phyloP scores from a whole-genome alignment of 2,113 vertebrate species.

The Proterorhinus semilunaris region DNA sequence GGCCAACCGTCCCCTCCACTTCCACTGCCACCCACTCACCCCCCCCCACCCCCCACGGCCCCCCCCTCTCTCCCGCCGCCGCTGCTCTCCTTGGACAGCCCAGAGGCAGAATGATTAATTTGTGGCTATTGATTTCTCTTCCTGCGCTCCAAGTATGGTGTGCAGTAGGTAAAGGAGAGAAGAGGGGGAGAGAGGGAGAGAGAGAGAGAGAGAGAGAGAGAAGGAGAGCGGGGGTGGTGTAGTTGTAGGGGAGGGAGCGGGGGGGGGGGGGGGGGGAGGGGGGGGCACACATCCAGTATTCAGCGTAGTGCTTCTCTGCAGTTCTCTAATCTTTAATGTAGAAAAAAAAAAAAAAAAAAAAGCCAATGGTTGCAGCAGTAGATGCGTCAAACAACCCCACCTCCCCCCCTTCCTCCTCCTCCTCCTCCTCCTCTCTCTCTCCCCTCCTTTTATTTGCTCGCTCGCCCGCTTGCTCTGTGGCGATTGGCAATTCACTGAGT shows the following conservation, averaged over 20 bases:
- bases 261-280: slow-evolving; percentile 6
- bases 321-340: slow-evolving; percentile 76
- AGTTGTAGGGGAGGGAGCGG: slow-evolving; percentile 7
- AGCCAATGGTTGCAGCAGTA: slow-evolving; percentile 73
- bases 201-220: slow-evolving; percentile 25
- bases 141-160: slow-evolving; percentile 59
- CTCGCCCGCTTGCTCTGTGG: slow-evolving; percentile 41
- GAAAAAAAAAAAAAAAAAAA: slow-evolving; percentile 51
- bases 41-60: neutral
- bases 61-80: slow-evolving; percentile 21
- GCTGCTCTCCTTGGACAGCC: slow-evolving; percentile 34
- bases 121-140: slow-evolving; percentile 76
- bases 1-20: slow-evolving; percentile 1
- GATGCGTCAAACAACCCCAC: slow-evolving; percentile 72
- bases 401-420: neutral
- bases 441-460: neutral
- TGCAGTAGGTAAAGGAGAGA: slow-evolving; percentile 21
- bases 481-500: slow-evolving; percentile 71
- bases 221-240: slow-evolving; percentile 3
- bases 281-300: slow-evolving; percentile 71
- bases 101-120: slow-evolving; percentile 73
- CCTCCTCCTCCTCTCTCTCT: neutral
- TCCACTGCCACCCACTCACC: slow-evolving; percentile 3
- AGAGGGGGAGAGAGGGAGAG: slow-evolving; percentile 40
- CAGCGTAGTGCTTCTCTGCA: slow-evolving; percentile 72